These are phyloP conservation scores for Axis porcinus DNA, from an alignment of 2,113 vertebrate genomes.

Conservation along the genomic window DNA sequence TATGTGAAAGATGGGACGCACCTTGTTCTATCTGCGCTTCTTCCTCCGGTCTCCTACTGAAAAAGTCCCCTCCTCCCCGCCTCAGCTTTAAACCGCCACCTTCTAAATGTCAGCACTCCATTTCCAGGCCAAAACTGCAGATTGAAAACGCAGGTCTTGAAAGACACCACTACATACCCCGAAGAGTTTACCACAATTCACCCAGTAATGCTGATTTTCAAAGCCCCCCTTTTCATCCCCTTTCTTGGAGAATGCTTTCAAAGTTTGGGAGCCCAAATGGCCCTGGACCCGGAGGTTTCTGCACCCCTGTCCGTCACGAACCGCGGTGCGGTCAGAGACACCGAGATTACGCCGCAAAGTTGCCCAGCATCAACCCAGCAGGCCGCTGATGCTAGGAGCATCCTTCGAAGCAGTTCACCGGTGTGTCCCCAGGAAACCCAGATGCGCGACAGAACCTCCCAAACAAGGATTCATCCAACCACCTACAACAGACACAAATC, in stretches of 20 bases:
- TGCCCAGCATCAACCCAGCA: background rate
- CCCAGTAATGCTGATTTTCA: background rate
- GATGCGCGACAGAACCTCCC: background rate
- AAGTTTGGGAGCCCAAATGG: constrained; percentile 17
- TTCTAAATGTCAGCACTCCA: background rate
- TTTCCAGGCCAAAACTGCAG: background rate
- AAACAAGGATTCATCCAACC: background rate
- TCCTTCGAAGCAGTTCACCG: background rate
- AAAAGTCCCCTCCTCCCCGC: background rate
- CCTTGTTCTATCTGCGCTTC: background rate
- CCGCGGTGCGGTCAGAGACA: background rate
- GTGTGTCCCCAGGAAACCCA: background rate
- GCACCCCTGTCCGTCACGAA: rapidly evolving
- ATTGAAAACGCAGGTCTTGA: background rate
- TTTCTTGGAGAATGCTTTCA: background rate
- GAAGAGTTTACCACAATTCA: background rate
- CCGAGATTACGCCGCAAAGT: background rate
- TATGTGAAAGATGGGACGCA: constrained; percentile 18
- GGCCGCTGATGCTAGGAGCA: background rate
- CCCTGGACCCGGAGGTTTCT: background rate
- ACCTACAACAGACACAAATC: background rate
- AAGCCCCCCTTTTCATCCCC: background rate
- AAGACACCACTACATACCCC: background rate
- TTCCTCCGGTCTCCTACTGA: background rate
- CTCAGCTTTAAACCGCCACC: background rate